phyloP scores from a whole-genome alignment of 37 sponge, comb jelly and placozoan species.

The Ianthella basta region DNA sequence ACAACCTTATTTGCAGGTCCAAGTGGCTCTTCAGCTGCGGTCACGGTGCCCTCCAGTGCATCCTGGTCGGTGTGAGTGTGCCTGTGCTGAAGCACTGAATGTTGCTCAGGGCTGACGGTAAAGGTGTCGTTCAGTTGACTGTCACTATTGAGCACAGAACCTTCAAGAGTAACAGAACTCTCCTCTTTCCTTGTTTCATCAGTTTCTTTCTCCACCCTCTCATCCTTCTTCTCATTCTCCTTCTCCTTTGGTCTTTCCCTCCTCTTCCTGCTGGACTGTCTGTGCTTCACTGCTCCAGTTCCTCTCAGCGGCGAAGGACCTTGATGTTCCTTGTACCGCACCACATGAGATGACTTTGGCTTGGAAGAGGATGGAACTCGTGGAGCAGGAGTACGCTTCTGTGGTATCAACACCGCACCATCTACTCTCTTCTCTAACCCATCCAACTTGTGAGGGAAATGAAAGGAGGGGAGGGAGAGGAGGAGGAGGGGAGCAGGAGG shows the following conservation, averaged over 20 bases:
- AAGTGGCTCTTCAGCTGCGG: not conserved
- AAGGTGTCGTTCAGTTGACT: conserved; percentile 20
- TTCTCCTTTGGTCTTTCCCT: not conserved
- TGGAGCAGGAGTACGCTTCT: not conserved
- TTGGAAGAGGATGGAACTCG: not conserved
- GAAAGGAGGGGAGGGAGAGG: too few species aligned
- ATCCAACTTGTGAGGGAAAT: not conserved
- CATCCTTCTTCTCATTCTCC: not conserved
- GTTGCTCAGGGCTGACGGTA: conserved; percentile 7
- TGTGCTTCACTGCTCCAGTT: not conserved
- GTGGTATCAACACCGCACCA: not conserved
- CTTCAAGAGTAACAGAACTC: not conserved
- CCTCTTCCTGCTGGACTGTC: too few species aligned
- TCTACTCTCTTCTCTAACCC: conserved; percentile 1
- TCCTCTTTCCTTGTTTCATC: not conserved
- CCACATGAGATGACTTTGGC: too few species aligned
- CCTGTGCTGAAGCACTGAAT: not conserved
- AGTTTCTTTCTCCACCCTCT: not conserved
- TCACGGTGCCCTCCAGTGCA: not conserved
- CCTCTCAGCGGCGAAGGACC: not conserved
- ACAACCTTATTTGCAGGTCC: not conserved
- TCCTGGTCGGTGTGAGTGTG: not conserved
- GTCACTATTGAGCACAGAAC: not conserved
- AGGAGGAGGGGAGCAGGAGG: not conserved
- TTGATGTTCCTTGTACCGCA: not conserved